These are phyloP conservation scores for Vanessa tameamea DNA, from an alignment of 1,140 invertebrate species.

Conservation along the genomic window DNA sequence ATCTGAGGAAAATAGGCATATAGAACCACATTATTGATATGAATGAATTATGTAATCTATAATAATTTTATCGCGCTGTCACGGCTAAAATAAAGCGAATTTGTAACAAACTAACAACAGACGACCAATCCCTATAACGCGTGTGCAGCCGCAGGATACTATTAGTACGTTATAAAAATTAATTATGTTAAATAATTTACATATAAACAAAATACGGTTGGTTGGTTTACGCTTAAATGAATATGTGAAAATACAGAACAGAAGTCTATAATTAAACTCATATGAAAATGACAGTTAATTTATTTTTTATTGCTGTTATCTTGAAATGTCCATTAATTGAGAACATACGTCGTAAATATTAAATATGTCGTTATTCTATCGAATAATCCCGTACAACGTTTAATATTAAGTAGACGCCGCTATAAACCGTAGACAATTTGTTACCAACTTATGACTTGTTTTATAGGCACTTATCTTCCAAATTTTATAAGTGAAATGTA, in stretches of 20 bases:
- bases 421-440: constrained; percentile 11
- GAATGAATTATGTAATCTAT: no score
- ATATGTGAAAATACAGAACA: not conserved
- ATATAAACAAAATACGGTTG: no score
- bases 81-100: no score
- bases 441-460: not conserved
- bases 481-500: no score
- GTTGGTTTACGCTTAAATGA: no score
- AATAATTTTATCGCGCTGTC: no score
- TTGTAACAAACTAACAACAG: no score
- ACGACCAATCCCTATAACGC: no score
- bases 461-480: not conserved
- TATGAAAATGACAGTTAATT: not conserved
- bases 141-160: no score
- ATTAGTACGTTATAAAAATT: no score
- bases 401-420: not conserved
- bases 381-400: constrained; percentile 3
- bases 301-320: not conserved
- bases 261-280: not conserved
- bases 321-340: constrained; percentile 20
- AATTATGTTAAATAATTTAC: no score
- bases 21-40: not conserved
- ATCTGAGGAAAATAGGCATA: no score
- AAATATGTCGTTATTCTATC: constrained; percentile 25
- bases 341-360: constrained; percentile 23